Percentiles rank a stretch among this genome's conserved stretches.
phyloP scores from a whole-genome alignment of 1,140 invertebrate genomes.

The Lysiphlebus fabarum region DNA sequence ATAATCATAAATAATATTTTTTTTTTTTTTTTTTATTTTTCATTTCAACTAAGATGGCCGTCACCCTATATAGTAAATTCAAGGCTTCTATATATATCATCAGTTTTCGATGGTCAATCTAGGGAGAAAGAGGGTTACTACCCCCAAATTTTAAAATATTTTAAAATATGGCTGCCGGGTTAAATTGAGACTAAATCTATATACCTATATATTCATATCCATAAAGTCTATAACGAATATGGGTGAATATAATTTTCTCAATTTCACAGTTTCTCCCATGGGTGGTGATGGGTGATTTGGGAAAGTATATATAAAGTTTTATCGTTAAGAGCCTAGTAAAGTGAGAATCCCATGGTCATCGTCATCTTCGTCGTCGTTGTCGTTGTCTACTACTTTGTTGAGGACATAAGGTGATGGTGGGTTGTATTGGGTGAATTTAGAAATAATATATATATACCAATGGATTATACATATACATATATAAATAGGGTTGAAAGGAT shows the following conservation, averaged over 20 bases:
- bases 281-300: conserved; percentile 18
- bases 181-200: background rate
- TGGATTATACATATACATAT: no score
- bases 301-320: conserved; percentile 30
- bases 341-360: conserved; percentile 49
- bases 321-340: conserved; percentile 50
- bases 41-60: conserved; percentile 24
- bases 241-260: conserved; percentile 54
- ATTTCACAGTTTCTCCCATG: conserved; percentile 50
- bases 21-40: background rate
- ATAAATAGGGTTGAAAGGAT: conserved; percentile 28
- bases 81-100: background rate
- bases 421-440: background rate
- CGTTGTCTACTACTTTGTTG: conserved; percentile 28
- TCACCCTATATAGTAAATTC: conserved; percentile 1
- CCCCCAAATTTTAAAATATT: conserved; percentile 11
- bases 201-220: no score
- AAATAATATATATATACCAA: no score
- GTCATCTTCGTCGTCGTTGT: conserved; percentile 28
- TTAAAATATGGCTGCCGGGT: conserved; percentile 2
- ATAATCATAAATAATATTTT: background rate
- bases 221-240: conserved; percentile 19
- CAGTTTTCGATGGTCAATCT: background rate
- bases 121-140: conserved; percentile 6
- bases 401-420: conserved; percentile 11